These are phyloP conservation scores for Neogale vison DNA, from an alignment of 2,113 vertebrate species.

Conservation along the genomic window DNA sequence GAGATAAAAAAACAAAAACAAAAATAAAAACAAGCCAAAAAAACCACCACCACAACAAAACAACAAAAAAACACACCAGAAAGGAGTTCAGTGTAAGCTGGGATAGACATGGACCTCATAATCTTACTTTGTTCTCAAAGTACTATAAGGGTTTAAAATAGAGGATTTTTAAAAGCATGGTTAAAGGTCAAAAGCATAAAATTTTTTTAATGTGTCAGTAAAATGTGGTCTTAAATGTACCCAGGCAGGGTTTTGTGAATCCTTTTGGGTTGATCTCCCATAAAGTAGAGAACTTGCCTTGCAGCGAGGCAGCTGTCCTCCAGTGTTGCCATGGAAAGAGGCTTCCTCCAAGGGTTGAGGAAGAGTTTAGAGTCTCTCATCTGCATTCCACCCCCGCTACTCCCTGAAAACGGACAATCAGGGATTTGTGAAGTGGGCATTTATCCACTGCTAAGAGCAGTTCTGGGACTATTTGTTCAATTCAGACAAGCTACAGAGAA, in stretches of 20 bases:
- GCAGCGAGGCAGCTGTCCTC: not conserved
- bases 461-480: not conserved
- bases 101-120: not conserved
- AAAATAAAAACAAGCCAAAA: not conserved
- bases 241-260: not conserved
- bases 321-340: not conserved
- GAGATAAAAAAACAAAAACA: not conserved
- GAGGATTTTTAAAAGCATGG: not conserved
- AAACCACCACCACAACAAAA: not conserved
- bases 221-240: slow-evolving; percentile 16
- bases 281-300: not conserved
- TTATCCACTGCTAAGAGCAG: not conserved
- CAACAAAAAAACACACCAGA: not conserved
- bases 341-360: not conserved
- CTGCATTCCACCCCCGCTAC: not conserved
- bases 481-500: not conserved
- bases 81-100: not conserved
- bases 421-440: slow-evolving; percentile 42
- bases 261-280: not conserved
- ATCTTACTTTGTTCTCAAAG: not conserved
- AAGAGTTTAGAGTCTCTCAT: not conserved
- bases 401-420: not conserved
- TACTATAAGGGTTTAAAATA: not conserved
- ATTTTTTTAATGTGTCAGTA: not conserved
- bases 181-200: slow-evolving; percentile 23